These are phyloP conservation scores for Nasonia vitripennis DNA, from an alignment of 1,140 invertebrate species.

Conservation along the genomic window DNA sequence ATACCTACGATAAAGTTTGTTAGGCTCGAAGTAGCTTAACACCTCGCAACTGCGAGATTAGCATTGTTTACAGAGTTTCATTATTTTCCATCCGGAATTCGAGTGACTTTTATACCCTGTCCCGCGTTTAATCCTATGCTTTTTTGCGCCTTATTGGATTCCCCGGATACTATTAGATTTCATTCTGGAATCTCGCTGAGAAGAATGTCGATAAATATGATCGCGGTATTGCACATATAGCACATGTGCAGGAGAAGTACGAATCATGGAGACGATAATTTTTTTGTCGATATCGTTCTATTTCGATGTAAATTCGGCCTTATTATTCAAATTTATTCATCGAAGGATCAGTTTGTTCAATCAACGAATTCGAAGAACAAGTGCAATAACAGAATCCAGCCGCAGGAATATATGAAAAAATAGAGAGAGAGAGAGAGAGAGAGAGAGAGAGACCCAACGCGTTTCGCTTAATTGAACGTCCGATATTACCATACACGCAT, in stretches of 20 bases:
- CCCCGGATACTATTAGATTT: too few species aligned
- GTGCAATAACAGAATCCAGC: too few species aligned
- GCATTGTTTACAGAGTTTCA: conserved; percentile 25
- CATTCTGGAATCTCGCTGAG: too few species aligned
- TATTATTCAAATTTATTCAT: not conserved
- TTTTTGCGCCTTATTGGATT: too few species aligned
- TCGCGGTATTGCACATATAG: too few species aligned
- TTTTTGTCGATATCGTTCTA: too few species aligned
- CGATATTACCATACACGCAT: not conserved
- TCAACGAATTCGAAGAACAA: too few species aligned
- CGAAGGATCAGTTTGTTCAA: not conserved
- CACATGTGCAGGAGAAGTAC: too few species aligned
- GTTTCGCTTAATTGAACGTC: not conserved
- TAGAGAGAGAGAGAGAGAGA: not conserved
- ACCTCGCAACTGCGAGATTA: not conserved
- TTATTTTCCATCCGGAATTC: conserved; percentile 12
- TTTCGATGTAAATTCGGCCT: too few species aligned
- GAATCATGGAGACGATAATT: too few species aligned
- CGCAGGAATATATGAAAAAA: not conserved
- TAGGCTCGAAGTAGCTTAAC: not conserved
- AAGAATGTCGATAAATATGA: too few species aligned
- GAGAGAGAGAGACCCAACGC: not conserved
- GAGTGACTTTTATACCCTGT: not conserved
- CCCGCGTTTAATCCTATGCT: too few species aligned
- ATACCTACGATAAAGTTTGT: not conserved